phyloP scores from a whole-genome alignment of 2,888 invertebrate species.

The Lepidocyrtoides sp. region DNA sequence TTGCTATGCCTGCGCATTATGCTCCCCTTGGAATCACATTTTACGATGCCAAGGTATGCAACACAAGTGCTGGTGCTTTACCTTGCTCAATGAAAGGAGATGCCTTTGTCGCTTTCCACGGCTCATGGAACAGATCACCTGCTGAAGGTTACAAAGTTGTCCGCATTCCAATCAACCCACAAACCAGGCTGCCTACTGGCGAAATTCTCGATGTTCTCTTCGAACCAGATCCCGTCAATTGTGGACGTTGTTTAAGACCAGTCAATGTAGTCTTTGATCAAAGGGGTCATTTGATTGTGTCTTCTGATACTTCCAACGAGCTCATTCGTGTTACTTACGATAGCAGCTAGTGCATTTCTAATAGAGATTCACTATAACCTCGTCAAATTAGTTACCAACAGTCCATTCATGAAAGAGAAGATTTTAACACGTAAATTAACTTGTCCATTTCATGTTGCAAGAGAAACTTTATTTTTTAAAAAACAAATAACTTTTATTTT shows the following conservation, averaged over 20 bases:
- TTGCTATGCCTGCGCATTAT: slow-evolving; percentile 81
- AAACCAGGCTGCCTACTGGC: slow-evolving; percentile 77
- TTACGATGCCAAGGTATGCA: slow-evolving; percentile 74
- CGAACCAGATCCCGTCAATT: slow-evolving; percentile 63
- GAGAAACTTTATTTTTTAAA: too few species aligned
- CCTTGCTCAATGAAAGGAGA: slow-evolving; percentile 82
- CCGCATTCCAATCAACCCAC: slow-evolving; percentile 64
- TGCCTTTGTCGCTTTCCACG: slow-evolving; percentile 82
- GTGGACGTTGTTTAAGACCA: slow-evolving; percentile 79
- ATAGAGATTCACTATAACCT: too few species aligned
- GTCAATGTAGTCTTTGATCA: slow-evolving; percentile 81
- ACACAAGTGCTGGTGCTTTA: slow-evolving; percentile 75
- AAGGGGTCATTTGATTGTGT: slow-evolving; percentile 81
- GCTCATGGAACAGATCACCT: slow-evolving; percentile 81
- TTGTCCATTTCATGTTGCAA: too few species aligned
- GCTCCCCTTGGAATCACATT: slow-evolving; percentile 82
- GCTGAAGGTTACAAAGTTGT: slow-evolving; percentile 80
- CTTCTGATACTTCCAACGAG: slow-evolving; percentile 71
- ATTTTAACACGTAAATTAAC: too few species aligned
- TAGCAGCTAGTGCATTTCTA: not conserved
- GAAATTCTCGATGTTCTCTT: slow-evolving; percentile 76
- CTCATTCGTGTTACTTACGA: slow-evolving; percentile 77
- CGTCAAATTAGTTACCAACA: too few species aligned
- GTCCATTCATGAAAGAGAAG: too few species aligned
- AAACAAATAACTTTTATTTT: too few species aligned